Evolutionary conservation across 53 echinoderm and acorn worm species (phyloP).

Genomic region (Echinometra lucunter): DNA sequence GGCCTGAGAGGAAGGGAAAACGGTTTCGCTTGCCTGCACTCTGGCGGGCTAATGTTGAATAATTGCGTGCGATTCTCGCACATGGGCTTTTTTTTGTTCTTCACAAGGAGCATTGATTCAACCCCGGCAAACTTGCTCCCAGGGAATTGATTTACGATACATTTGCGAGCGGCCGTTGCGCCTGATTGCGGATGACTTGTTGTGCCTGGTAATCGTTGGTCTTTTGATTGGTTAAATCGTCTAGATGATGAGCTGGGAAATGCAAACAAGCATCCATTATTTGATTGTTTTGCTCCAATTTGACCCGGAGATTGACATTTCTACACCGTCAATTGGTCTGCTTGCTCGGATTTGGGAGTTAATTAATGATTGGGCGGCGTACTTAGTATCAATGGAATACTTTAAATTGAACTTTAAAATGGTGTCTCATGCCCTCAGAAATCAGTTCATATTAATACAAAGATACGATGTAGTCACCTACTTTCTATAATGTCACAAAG

Average conservation of each 20-base stretch:
- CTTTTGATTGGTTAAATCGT: slow-evolving; percentile 52
- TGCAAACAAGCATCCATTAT: slow-evolving; percentile 70
- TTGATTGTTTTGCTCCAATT: slow-evolving; percentile 70
- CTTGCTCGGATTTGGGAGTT: slow-evolving; percentile 43
- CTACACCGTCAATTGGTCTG: slow-evolving; percentile 25
- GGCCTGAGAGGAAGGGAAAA: slow-evolving; percentile 49
- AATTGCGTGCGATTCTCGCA: slow-evolving; percentile 58
- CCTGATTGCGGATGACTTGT: slow-evolving; percentile 67
- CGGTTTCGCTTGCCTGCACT: slow-evolving; percentile 65
- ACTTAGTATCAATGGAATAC: slow-evolving; percentile 50
- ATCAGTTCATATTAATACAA: slow-evolving; percentile 39
- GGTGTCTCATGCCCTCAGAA: background rate
- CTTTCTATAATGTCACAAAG: background rate
- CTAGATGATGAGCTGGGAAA: slow-evolving; percentile 63
- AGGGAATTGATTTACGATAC: slow-evolving; percentile 69
- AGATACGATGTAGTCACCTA: background rate
- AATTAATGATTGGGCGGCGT: slow-evolving; percentile 55
- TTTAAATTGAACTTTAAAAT: slow-evolving; percentile 37
- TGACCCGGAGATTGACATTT: slow-evolving; percentile 58
- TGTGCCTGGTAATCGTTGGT: slow-evolving; percentile 62
- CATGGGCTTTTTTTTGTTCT: slow-evolving; percentile 24
- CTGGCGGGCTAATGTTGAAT: slow-evolving; percentile 69
- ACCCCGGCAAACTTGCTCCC: background rate
- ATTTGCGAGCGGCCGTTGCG: slow-evolving; percentile 62
- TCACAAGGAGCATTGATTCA: slow-evolving; percentile 22